These are phyloP conservation scores for Nothoprocta perdicaria DNA, from an alignment of 2,113 vertebrate genomes.

Conservation along the genomic window DNA sequence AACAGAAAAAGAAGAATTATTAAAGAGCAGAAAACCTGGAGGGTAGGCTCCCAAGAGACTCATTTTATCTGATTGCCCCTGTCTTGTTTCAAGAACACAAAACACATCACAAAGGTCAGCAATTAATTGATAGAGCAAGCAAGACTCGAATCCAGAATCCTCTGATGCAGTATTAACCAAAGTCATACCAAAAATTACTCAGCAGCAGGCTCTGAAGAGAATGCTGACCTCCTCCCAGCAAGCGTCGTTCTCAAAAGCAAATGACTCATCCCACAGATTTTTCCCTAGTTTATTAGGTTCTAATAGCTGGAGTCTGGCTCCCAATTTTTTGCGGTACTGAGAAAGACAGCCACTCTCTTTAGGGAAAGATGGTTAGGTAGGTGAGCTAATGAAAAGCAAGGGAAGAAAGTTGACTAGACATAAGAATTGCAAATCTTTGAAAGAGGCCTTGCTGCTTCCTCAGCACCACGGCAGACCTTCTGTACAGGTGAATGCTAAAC, in stretches of 20 bases:
- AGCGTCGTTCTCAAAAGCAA: constrained; percentile 44
- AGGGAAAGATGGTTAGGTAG: background rate
- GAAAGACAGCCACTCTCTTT: background rate
- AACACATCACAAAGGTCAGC: constrained; percentile 44
- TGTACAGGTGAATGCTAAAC: background rate
- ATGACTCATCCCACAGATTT: constrained; percentile 17
- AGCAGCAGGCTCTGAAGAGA: background rate
- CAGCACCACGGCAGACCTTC: background rate
- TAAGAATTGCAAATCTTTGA: background rate
- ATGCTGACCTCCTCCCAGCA: background rate
- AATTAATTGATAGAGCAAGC: constrained; percentile 36
- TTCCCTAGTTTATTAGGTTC: background rate
- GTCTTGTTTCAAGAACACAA: constrained; percentile 46
- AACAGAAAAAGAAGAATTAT: background rate
- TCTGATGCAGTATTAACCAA: constrained; percentile 14
- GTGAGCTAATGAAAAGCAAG: background rate
- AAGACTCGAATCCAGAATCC: background rate
- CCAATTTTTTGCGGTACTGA: background rate
- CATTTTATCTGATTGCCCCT: constrained; percentile 39
- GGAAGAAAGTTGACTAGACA: background rate
- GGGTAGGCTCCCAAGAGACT: constrained; percentile 31
- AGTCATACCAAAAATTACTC: constrained; percentile 32
- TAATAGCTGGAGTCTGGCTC: background rate
- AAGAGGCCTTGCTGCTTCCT: background rate
- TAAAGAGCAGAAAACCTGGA: constrained; percentile 29